Base-by-base conservation (phyloP, 2,888 invertebrate species). In the Ichneumoninae sp. region DNA sequence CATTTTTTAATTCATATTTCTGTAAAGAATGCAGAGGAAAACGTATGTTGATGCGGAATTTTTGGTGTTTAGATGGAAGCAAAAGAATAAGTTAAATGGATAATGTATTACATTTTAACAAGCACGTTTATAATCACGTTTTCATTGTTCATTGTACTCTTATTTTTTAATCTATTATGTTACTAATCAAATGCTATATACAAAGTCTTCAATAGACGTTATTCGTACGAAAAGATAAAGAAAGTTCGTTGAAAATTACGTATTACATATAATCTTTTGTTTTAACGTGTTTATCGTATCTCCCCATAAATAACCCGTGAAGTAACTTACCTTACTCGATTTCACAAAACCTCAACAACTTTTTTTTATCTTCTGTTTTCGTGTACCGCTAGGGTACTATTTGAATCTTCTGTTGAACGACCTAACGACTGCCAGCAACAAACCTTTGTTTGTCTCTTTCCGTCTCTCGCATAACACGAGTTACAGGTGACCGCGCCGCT, bases 41-140 rank as follows among this genome's bases (percentile, higher is more conserved):
- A 40, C 68, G 19, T 19, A 68, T 68, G 40, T 19, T 44, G 44
- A 68, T 44, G 68, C 40, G 68, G 40, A 36, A n/a, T 26, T 68
- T 33, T 68, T 68, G 6, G 68, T 44, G 68, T 26, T 68, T 13
- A 44, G 40, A 26, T 19, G 7, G 22, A 44, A 68, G 44, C 1
- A 7, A 33, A 68, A 68, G 68, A 68, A 68, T n/a, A 68, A 68
- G 26, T 44, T 7, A 68, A 19, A 68, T 68, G 22, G 26, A 57
- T 22, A 57, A 57, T 57, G 57, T 57, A 19, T 22, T 57, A 57
- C 57, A 57, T 57, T 57, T 22, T 57, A 57, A 57, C 22, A 57
- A 19, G 57, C 57, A 57, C 22, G 19, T 57, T 57, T 22, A 57
- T 26, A 22, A 57, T 57, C 57, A 22, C 57, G 22, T 57, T 57